These are phyloP conservation scores for Heliconius hewitsoni DNA, from an alignment of 1,140 invertebrate species.

Conservation along the genomic window DNA sequence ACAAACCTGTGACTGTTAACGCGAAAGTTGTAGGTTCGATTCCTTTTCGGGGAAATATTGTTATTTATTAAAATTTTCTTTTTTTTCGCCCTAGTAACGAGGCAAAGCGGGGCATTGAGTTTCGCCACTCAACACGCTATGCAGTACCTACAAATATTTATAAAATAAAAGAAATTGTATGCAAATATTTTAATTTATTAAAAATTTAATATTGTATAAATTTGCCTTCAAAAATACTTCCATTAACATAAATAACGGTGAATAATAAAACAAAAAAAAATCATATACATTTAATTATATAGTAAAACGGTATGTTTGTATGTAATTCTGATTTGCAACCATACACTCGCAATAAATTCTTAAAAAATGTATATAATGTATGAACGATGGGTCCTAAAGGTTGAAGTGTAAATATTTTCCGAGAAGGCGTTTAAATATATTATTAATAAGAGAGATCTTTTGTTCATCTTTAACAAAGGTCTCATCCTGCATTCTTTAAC, in stretches of 20 bases:
- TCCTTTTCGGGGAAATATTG: too few relatives aligned
- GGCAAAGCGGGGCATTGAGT: too few relatives aligned
- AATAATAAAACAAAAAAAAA: neutral
- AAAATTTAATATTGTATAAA: neutral
- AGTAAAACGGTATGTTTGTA: too few relatives aligned
- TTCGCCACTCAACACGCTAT: too few relatives aligned
- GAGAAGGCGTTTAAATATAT: conserved; percentile 4
- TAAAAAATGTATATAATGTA: neutral
- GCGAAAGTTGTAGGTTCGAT: too few relatives aligned
- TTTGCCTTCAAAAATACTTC: neutral
- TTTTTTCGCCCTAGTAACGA: too few relatives aligned
- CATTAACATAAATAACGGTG: neutral
- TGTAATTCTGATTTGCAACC: too few relatives aligned
- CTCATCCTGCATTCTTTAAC: conserved; percentile 1
- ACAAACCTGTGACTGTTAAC: too few relatives aligned
- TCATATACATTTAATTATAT: too few relatives aligned
- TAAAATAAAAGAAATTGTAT: neutral
- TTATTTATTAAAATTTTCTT: too few relatives aligned
- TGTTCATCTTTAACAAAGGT: conserved; percentile 8
- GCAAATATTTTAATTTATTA: neutral
- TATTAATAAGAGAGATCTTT: conserved; percentile 12
- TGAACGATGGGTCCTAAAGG: neutral
- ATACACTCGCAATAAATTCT: neutral
- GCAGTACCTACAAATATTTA: too few relatives aligned
- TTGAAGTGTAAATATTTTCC: neutral